Evolutionary conservation across 2,888 invertebrate species (phyloP), one percentile per base, ranked within the genome.

Genomic region (Augochlorella aurata): DNA sequence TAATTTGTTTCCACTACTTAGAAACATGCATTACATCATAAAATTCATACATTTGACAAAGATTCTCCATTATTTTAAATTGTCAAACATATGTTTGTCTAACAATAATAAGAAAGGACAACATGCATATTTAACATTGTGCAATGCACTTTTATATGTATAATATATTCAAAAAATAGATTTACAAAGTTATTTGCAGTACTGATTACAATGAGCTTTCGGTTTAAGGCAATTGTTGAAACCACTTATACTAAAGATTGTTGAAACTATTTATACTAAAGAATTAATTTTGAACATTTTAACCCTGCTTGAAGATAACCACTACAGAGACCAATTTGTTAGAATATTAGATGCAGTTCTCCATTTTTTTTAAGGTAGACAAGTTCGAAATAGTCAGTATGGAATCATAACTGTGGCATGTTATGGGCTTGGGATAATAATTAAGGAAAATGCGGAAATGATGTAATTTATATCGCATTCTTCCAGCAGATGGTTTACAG

Each of bases 301-400:
- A 61, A 16, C 29, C 29, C 8, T 61, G 7, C 7, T 16, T 29
- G 8, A 61, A 14, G 29, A 61, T 9, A 0, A 29, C 8, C 8
- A 29, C 29, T 16, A 38, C 18, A 38, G 1, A 61, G 16, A 29
- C 1, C 9, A 61, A 29, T 61, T 61, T 61, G 29, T 8, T 29
- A 61, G 8, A 29, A 61, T 61, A 29, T 14, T 14, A 49, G 14
- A 49, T 8, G 10, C 47, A 49, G 47, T 49, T 10, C 14, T 61
- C 8, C 14, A 8, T 29, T 29, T 61, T 38, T 24, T 2, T 16
- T 61, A 61, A 29, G 61, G 9, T 61, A 29, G 18, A 38, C 16
- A 61, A 61, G 61, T 38, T 61, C 18, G 18, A 61, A 61, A 38
- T 61, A 61, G 61, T 29, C 18, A 61, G 61, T 18, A 24, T 61